These are phyloP conservation scores for Epistrophe grossulariae DNA, from an alignment of 2,888 invertebrate genomes.

Conservation along the genomic window DNA sequence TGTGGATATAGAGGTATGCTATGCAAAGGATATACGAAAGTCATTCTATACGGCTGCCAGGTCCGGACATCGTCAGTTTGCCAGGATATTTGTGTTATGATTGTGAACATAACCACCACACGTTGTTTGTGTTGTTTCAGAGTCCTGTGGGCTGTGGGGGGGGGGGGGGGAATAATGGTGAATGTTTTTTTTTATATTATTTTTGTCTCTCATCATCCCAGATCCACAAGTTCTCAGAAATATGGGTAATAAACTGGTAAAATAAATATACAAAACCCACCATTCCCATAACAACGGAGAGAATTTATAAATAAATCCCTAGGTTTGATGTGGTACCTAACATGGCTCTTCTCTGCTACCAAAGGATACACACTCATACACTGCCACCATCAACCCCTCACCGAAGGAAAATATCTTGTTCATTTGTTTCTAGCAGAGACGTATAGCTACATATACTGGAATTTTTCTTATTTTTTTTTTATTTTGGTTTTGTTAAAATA, in stretches of 20 bases:
- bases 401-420: conserved; percentile 40
- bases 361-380: neutral
- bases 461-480: conserved; percentile 32
- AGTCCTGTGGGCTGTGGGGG: neutral
- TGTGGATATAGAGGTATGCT: neutral
- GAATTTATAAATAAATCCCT: conserved; percentile 66
- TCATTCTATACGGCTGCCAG: conserved; percentile 45
- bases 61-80: conserved; percentile 58
- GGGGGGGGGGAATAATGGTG: neutral
- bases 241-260: conserved; percentile 50
- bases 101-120: conserved; percentile 70
- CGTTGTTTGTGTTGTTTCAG: conserved; percentile 40
- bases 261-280: conserved; percentile 15
- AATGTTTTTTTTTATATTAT: conserved; percentile 5
- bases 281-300: neutral
- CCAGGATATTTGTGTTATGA: conserved; percentile 73
- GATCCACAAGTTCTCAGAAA: conserved; percentile 41
- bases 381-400: neutral
- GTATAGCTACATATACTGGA: neutral
- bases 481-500: neutral
- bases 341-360: conserved; percentile 14
- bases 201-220: conserved; percentile 1
- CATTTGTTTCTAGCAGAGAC: conserved; percentile 24
- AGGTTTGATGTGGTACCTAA: conserved; percentile 61
- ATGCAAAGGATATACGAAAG: conserved; percentile 22